Evolutionary conservation across 1,140 invertebrate species (phyloP).

Genomic region (Euura lappo): DNA sequence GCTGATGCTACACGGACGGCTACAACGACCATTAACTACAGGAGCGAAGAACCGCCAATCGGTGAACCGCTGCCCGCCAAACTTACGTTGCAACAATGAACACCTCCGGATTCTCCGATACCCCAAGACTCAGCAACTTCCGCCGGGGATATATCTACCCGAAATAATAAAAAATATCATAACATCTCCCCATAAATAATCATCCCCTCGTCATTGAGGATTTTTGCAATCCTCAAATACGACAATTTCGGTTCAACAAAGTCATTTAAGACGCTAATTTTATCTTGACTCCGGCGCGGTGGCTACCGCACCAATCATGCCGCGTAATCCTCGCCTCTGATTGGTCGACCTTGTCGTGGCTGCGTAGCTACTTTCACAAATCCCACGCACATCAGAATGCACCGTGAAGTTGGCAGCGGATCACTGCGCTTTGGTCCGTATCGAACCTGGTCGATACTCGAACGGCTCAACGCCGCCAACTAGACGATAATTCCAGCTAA

Average conservation of each 20-base stretch:
- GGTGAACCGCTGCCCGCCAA: conserved; percentile 19
- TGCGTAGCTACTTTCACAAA: conserved; percentile 5
- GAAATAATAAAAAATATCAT: not conserved
- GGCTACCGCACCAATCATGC: conserved; percentile 1
- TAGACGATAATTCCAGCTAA: no score
- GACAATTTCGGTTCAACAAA: not conserved
- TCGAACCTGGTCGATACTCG: not conserved
- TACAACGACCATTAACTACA: conserved; percentile 43
- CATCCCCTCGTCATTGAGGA: not conserved
- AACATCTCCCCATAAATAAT: not conserved
- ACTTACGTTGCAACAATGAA: conserved; percentile 17
- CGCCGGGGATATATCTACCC: not conserved
- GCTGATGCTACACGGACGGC: conserved; percentile 43
- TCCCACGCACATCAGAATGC: not conserved
- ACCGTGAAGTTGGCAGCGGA: not conserved
- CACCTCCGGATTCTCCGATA: conserved; percentile 3
- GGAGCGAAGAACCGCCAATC: conserved; percentile 41
- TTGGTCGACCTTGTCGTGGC: not conserved
- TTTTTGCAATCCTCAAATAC: not conserved
- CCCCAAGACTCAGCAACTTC: not conserved
- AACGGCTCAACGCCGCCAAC: no score
- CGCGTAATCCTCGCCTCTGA: not conserved
- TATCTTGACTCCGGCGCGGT: not conserved
- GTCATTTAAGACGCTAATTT: not conserved
- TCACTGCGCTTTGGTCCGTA: not conserved